Evolutionary conservation across 2,888 invertebrate species (phyloP).

Genomic region (Philopedon plagiatum): DNA sequence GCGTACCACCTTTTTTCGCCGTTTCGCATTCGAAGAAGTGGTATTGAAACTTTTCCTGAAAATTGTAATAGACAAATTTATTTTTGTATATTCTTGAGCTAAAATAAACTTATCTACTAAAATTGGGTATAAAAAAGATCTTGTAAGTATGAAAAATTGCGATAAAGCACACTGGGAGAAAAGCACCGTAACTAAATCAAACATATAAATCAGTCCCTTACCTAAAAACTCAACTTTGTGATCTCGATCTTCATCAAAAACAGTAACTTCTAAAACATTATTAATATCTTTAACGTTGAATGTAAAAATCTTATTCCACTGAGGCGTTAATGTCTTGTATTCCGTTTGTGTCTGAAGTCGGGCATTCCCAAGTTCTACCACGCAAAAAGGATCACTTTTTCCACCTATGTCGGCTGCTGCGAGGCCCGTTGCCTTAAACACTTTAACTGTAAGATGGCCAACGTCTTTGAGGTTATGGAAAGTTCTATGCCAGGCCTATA

Average conservation of each 20-base stretch:
- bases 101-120: no score
- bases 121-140: no score
- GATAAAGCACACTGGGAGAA: no score
- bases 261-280: conserved; percentile 93
- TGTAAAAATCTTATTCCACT: conserved; percentile 99
- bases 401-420: conserved; percentile 97
- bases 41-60: conserved; percentile 74
- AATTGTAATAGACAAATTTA: conserved; percentile 70
- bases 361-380: conserved; percentile 94
- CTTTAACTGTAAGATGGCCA: conserved; percentile 95
- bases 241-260: conserved; percentile 97
- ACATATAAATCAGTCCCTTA: conserved; percentile 68
- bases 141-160: no score
- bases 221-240: conserved; percentile 99
- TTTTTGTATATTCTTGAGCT: no score
- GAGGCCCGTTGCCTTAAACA: conserved; percentile 87
- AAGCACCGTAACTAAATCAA: no score
- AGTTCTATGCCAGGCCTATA: conserved; percentile 78
- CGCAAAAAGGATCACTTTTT: conserved; percentile 99
- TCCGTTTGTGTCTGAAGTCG: conserved; percentile 98
- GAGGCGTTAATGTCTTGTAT: conserved; percentile 96
- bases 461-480: conserved; percentile 87
- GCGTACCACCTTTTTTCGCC: conserved; percentile 97
- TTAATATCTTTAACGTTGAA: conserved; percentile 98
- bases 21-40: conserved; percentile 83